Evolutionary conservation across 2,888 invertebrate genomes (phyloP), one percentile per base, ranked within the genome.

Genomic region (Kuschelorhynchus macadamiae): DNA sequence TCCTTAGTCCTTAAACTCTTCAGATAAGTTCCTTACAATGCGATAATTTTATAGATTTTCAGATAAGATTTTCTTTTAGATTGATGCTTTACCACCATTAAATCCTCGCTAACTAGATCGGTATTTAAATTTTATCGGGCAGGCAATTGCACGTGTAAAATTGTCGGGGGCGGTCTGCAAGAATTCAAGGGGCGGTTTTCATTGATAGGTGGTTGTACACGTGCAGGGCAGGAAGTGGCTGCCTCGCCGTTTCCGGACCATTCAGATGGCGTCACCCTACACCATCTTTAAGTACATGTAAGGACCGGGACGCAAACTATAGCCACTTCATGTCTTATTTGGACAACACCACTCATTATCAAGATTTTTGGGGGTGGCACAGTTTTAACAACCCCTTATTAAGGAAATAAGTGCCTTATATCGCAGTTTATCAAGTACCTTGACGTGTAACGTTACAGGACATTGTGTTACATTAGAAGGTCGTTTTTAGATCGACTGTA

Each of bases 271-370:
- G 44, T 25, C 52, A 62, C 55, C 56, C 62, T 46, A 55, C 16
- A 25, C 60, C 36, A 42, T 57, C 62, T 44, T 57, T 50, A 57
- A 44, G 49, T 41, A 62, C 53, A 21, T 63, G 50, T 17, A 65
- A 65, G 52, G 59, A 56, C 42, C 53, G 17, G 44, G 36, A 61
- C 25, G 49, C 41, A 46, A 67, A 55, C 55, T 47, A 55, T 33
- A 50, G 63, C 59, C 63, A 68, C 68, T 68, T 68, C 53, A 63
- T 20, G 53, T 64, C 52, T 36, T 68, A 63, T 59, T 68, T 68
- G 68, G 68, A 63, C 68, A 68, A 68, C 68, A 68, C 50, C 59
- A 59, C 47, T 60, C 64, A 53, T 68, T 68, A 68, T 68, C 68
- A 20, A 63, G 68, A 68, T 68, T 63, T 68, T 68, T 50, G 68